Conservation (phyloP, 1,140 invertebrate genomes). For the Melitaea cinxia region DNA sequence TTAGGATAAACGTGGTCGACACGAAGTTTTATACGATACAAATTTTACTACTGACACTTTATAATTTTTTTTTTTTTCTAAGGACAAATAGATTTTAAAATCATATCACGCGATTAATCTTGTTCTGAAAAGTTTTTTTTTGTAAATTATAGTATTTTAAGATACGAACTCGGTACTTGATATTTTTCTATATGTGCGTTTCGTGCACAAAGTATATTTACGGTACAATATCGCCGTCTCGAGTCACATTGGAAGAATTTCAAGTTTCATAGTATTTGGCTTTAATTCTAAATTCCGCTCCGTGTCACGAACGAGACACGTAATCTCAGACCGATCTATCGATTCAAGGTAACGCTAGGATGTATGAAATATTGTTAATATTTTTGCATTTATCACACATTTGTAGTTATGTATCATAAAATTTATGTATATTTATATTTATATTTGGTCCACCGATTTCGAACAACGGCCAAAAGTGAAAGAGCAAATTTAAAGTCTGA, state of each 20-base stretch:
- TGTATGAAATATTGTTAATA: constrained; percentile 2
- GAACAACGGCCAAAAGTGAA: constrained; percentile 20
- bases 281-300: background rate
- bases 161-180: constrained; percentile 29
- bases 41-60: constrained; percentile 72
- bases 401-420: constrained; percentile 7
- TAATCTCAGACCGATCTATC: background rate
- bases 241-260: constrained; percentile 12
- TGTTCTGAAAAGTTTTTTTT: constrained; percentile 57
- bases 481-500: constrained; percentile 32
- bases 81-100: constrained; percentile 73
- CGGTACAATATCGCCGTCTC: background rate
- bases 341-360: background rate
- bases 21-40: constrained; percentile 74
- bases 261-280: constrained; percentile 1
- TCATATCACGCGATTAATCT: constrained; percentile 74
- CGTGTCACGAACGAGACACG: background rate
- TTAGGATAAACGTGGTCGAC: constrained; percentile 65
- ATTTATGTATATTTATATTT: constrained; percentile 1
- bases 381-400: constrained; percentile 9
- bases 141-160: constrained; percentile 57
- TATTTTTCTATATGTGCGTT: constrained; percentile 17
- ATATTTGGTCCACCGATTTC: constrained; percentile 8
- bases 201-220: constrained; percentile 29
- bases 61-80: constrained; percentile 60